Base-by-base conservation (phyloP, 2,797 vertebrate species). In the Salarias fasciatus region DNA sequence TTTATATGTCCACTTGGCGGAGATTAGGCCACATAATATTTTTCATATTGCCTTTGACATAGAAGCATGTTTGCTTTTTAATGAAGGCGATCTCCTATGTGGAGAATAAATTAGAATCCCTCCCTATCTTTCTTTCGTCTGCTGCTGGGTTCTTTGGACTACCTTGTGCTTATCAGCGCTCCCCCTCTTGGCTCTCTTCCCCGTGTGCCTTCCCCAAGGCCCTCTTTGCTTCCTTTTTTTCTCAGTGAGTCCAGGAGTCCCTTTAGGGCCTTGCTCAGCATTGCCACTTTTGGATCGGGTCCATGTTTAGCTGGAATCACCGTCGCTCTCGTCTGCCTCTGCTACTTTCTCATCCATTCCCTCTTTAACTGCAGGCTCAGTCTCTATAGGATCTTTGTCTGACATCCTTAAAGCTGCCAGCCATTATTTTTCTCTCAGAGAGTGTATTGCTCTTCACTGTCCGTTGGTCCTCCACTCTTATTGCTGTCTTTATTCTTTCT, bases 241-340 rank as follows among this genome's bases (percentile, higher is more conserved):
- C 43, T 65, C 58, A 61, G 57, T 51, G 36, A 78, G 63, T 74
- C 63, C 47, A 15, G 75, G 62, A 57, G 54, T 76, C 63, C 72
- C 80, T 61, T 70, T 13, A 73, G 66, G 82, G 77, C 67, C 64
- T 77, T 76, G 65, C 65, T 85, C 58, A 72, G 78, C 67, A 67
- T 69, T 75, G 53, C 70, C 72, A 77, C 76, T 77, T 84, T 83
- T 81, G 79, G 77, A 87, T 79, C 64, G 47, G 53, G 70, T 86
- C 83, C 77, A 69, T 51, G 69, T 86, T 82, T 70, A 86, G 64
- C 67, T 87, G 69, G 73, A 81, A 74, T 81, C 65, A 62, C 74
- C 62, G 54, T 55, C 2, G 36, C 36, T 69, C 5, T 43, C 58
- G 30, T 79, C 49, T 66, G 49, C 57, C 33, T 64, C n/a, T 30